Evolutionary conservation across 1,140 invertebrate genomes (phyloP).

Genomic region (Aradophagus sp.): DNA sequence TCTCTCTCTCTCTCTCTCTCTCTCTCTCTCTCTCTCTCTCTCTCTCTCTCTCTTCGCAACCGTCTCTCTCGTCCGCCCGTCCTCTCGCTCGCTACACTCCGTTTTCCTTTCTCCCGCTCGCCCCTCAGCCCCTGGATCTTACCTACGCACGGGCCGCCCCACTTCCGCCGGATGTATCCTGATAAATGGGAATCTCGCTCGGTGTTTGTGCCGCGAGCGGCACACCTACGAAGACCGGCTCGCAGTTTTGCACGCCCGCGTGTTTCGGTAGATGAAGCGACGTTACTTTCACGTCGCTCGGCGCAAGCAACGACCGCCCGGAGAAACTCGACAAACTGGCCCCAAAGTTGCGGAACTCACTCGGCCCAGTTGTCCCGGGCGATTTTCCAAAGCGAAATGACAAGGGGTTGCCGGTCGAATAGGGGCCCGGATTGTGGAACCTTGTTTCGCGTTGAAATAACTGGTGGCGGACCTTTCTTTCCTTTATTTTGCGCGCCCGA

Average conservation of each 20-base stretch:
- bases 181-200: constrained; percentile 72
- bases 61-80: background rate
- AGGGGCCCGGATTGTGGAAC: constrained; percentile 19
- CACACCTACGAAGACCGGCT: constrained; percentile 48
- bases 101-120: constrained; percentile 37
- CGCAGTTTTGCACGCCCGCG: constrained; percentile 35
- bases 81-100: constrained; percentile 30
- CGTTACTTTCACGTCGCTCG: constrained; percentile 22
- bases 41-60: too few relatives aligned
- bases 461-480: too few relatives aligned
- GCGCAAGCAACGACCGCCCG: background rate
- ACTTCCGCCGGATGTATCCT: constrained; percentile 73
- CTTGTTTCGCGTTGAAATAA: constrained; percentile 1
- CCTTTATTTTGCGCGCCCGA: too few relatives aligned
- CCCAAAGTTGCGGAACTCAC: constrained; percentile 37
- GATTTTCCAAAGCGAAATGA: too few relatives aligned
- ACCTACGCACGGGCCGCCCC: constrained; percentile 72
- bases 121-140: constrained; percentile 57
- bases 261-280: constrained; percentile 28
- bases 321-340: constrained; percentile 48
- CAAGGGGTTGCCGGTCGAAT: too few relatives aligned
- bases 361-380: constrained; percentile 29
- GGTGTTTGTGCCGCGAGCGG: constrained; percentile 52
- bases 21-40: too few relatives aligned
- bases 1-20: too few relatives aligned